Evolutionary conservation across 2,797 vertebrate genomes (phyloP).

Genomic region (Mallotus villosus): DNA sequence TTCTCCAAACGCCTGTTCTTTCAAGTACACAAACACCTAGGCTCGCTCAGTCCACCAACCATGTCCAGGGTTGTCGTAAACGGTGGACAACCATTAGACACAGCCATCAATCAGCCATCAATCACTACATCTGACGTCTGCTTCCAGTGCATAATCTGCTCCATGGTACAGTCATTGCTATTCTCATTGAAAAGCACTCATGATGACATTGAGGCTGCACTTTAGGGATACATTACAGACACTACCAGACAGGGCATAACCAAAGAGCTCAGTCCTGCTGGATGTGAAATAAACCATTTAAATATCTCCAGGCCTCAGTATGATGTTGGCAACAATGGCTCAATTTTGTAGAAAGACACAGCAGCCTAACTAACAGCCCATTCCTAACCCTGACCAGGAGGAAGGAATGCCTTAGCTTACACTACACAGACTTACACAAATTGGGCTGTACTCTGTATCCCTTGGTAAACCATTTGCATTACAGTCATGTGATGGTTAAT

Average conservation of each 20-base stretch:
- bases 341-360: neutral
- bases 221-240: neutral
- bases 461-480: too few species aligned
- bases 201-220: neutral
- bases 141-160: neutral
- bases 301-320: too few species aligned
- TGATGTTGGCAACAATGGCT: too few species aligned
- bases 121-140: neutral
- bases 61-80: too few species aligned
- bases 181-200: neutral
- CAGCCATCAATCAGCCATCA: neutral
- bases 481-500: too few species aligned
- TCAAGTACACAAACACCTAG: too few species aligned
- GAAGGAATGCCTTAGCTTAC: neutral
- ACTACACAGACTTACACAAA: too few species aligned
- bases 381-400: neutral
- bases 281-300: constrained; percentile 5
- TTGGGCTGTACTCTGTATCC: too few species aligned
- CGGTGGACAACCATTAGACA: neutral
- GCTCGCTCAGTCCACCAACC: too few species aligned
- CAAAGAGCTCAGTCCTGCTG: neutral
- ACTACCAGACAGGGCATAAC: neutral
- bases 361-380: constrained; percentile 20
- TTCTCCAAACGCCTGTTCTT: too few species aligned
- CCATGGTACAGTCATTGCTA: constrained; percentile 2